Evolutionary conservation across 1,140 invertebrate genomes (phyloP).

Genomic region (Aricia agestis): DNA sequence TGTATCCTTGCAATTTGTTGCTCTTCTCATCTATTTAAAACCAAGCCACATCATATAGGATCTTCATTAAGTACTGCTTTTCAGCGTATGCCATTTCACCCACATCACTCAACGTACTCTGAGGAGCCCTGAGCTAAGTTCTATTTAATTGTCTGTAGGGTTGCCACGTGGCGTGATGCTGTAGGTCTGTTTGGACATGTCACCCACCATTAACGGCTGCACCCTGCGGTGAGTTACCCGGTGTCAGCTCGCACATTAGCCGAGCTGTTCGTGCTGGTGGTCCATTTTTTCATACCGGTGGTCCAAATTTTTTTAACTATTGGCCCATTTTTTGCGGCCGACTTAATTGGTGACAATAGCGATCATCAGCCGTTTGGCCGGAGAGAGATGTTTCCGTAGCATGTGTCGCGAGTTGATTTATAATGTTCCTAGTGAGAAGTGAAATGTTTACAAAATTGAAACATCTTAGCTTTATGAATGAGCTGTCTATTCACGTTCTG

Average conservation of each 20-base stretch:
- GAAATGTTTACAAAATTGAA: constrained; percentile 10
- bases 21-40: no score
- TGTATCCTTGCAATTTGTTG: no score
- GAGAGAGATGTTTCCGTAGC: constrained; percentile 67
- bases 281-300: constrained; percentile 44
- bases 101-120: no score
- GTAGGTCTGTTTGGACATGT: constrained; percentile 61
- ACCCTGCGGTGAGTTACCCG: constrained; percentile 52
- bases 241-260: constrained; percentile 69
- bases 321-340: constrained; percentile 63
- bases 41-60: no score
- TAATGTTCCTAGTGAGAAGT: constrained; percentile 15
- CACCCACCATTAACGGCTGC: constrained; percentile 42
- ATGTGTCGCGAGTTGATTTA: constrained; percentile 41
- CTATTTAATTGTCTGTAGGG: neutral
- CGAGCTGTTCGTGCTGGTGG: constrained; percentile 61
- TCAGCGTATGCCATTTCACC: no score
- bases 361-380: constrained; percentile 53
- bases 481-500: neutral
- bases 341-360: constrained; percentile 72
- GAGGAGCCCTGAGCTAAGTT: neutral
- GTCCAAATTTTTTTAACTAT: constrained; percentile 41
- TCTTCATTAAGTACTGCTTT: no score
- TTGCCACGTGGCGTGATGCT: constrained; percentile 39
- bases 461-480: constrained; percentile 10